Evolutionary conservation across 2,797 vertebrate genomes (phyloP).

Genomic region (Microchirus variegatus): DNA sequence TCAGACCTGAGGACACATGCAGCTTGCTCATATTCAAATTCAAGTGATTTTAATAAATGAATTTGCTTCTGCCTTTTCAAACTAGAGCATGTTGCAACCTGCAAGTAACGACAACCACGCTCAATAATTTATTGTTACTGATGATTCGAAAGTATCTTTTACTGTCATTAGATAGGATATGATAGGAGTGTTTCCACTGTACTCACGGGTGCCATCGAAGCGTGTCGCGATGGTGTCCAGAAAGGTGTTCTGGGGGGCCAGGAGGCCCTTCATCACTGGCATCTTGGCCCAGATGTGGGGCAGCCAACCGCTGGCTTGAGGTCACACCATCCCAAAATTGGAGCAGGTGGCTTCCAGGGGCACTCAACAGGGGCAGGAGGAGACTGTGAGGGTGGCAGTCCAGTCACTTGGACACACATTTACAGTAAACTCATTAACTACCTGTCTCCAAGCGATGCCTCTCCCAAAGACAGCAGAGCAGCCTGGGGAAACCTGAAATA

Average conservation of each 20-base stretch:
- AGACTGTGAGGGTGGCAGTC: constrained; percentile 42
- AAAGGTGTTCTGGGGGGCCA: constrained; percentile 87
- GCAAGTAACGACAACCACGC: too few species aligned
- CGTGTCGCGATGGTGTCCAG: constrained; percentile 85
- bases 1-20: background rate
- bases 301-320: constrained; percentile 54
- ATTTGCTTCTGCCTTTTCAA: background rate
- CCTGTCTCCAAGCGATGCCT: constrained; percentile 36
- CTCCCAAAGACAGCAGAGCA: constrained; percentile 30
- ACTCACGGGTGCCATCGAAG: constrained; percentile 87
- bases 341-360: constrained; percentile 40
- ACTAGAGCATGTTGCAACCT: background rate
- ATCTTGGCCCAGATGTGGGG: constrained; percentile 75
- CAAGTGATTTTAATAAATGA: too few species aligned
- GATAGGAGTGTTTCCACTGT: constrained; percentile 3
- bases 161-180: background rate
- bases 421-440: constrained; percentile 46
- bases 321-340: constrained; percentile 76
- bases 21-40: constrained; percentile 9
- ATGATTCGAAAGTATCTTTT: background rate
- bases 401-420: constrained; percentile 57
- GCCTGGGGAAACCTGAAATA: constrained; percentile 33
- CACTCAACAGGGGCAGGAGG: constrained; percentile 42
- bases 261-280: constrained; percentile 87
- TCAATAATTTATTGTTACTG: background rate